phyloP scores from a whole-genome alignment of 2,888 invertebrate genomes.

The Lithosia quadra region DNA sequence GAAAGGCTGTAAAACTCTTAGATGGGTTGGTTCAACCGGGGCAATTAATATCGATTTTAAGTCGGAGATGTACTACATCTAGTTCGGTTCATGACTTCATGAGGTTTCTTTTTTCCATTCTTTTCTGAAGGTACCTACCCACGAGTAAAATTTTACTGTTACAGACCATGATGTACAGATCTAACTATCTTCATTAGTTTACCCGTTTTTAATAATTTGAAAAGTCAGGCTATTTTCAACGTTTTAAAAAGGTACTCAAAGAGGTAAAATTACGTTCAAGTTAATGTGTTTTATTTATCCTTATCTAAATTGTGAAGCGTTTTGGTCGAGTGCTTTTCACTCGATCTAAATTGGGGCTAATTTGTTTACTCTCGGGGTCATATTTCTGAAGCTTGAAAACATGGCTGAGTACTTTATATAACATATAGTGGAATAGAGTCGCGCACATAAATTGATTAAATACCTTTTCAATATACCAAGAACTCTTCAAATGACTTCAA shows the following conservation, averaged over 20 bases:
- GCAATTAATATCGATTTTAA: neutral
- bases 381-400: conserved; percentile 33
- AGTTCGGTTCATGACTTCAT: no score
- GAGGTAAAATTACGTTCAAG: conserved; percentile 6
- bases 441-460: no score
- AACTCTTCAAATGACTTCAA: no score
- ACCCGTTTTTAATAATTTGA: neutral
- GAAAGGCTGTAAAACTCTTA: no score
- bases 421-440: conserved; percentile 41
- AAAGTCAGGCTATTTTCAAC: neutral
- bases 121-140: neutral
- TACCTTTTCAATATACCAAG: no score
- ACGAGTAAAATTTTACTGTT: neutral
- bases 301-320: conserved; percentile 20
- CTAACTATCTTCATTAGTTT: neutral
- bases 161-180: neutral
- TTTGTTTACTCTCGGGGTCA: conserved; percentile 27
- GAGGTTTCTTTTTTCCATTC: neutral
- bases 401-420: conserved; percentile 42
- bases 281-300: conserved; percentile 18
- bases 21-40: no score
- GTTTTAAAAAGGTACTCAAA: neutral
- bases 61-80: neutral
- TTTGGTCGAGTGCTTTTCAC: conserved; percentile 19
- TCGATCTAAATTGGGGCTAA: conserved; percentile 38